phyloP scores from a whole-genome alignment of 1,140 invertebrate species.

The Drosophila truncata region DNA sequence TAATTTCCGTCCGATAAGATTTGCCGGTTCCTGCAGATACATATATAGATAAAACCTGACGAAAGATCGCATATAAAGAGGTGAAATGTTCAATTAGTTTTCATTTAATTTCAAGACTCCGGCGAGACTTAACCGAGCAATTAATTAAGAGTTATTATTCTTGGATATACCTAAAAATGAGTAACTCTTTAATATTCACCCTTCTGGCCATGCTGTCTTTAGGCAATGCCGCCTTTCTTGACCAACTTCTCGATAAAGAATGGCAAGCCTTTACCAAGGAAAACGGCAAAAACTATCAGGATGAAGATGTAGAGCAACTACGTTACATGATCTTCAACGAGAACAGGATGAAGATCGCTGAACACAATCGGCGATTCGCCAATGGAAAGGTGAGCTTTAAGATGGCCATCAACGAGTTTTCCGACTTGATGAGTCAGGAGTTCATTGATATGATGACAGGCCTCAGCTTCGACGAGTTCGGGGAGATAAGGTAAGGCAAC shows the following conservation, averaged over 20 bases:
- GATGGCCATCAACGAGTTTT: conserved; percentile 2
- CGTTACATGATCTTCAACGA: conserved; percentile 2
- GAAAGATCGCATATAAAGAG: background rate
- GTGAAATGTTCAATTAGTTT: background rate
- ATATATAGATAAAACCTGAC: background rate
- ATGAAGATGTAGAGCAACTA: background rate
- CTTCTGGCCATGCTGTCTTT: background rate
- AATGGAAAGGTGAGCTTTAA: background rate
- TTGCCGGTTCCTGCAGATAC: background rate
- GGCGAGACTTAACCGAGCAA: background rate
- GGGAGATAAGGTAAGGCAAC: background rate
- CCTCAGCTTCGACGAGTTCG: background rate
- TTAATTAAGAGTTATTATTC: background rate
- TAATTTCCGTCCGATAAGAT: background rate
- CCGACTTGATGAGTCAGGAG: conserved; percentile 2
- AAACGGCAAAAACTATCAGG: background rate
- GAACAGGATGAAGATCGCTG: background rate
- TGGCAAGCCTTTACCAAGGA: background rate
- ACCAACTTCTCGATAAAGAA: conserved; percentile 5
- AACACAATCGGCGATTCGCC: conserved; percentile 3
- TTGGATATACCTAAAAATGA: background rate
- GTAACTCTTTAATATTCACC: background rate
- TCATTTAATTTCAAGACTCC: background rate
- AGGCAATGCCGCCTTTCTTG: background rate
- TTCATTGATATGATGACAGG: background rate